These are phyloP conservation scores for Amblyopsis rosae DNA, from an alignment of 2,113 vertebrate species.

Conservation along the genomic window DNA sequence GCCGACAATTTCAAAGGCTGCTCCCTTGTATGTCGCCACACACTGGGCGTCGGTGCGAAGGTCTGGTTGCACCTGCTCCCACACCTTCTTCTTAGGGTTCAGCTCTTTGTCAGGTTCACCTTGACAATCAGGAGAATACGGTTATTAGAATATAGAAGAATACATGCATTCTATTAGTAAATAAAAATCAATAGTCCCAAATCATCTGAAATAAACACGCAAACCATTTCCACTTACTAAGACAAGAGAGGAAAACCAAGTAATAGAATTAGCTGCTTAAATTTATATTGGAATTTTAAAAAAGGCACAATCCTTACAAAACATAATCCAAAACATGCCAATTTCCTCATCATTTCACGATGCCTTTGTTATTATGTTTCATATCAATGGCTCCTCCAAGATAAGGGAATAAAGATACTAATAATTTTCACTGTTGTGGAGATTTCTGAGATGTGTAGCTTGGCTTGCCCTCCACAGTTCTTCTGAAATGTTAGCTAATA, in stretches of 20 bases:
- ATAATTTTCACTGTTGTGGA: slow-evolving; percentile 50
- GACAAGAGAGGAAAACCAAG: too few relatives aligned
- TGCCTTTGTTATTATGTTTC: slow-evolving; percentile 36
- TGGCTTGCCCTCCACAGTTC: slow-evolving; percentile 24
- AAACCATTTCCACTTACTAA: too few relatives aligned
- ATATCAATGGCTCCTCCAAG: slow-evolving; percentile 17
- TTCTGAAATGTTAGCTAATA: slow-evolving; percentile 44
- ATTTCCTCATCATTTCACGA: slow-evolving; percentile 30
- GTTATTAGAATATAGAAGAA: too few relatives aligned
- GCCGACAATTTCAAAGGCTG: slow-evolving; percentile 87
- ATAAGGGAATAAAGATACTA: slow-evolving; percentile 44
- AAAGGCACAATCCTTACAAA: background rate
- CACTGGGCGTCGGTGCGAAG: slow-evolving; percentile 84
- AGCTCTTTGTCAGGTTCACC: slow-evolving; percentile 96
- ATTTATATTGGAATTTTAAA: too few relatives aligned
- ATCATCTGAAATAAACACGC: too few relatives aligned
- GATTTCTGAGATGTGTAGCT: slow-evolving; percentile 48
- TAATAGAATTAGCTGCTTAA: too few relatives aligned
- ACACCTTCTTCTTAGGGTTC: slow-evolving; percentile 98
- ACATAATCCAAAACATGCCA: slow-evolving; percentile 30
- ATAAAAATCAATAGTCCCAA: too few relatives aligned
- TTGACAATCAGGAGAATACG: slow-evolving; percentile 48
- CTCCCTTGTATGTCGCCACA: slow-evolving; percentile 91
- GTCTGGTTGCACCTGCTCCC: slow-evolving; percentile 96
- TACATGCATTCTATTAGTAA: too few relatives aligned